Percentiles rank a stretch among this genome's conserved stretches.
Conservation (phyloP, 2,797 vertebrate genomes). For the Rhadinocentrus ornatus region DNA sequence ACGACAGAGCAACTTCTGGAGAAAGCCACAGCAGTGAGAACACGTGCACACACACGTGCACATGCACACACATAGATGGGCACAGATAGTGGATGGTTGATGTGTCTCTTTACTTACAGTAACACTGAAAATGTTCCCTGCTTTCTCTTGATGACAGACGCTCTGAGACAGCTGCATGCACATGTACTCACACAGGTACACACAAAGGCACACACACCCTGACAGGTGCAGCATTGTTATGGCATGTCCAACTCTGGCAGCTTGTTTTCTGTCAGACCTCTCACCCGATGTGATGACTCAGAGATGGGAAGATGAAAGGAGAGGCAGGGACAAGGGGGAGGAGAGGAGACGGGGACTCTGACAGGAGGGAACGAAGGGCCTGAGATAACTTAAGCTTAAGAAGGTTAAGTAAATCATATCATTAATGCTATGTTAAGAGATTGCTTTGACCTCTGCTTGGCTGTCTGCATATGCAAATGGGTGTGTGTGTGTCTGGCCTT, state of each 20-base stretch:
- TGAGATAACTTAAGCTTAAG: slow-evolving; percentile 47
- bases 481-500: slow-evolving; percentile 59
- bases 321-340: slow-evolving; percentile 46
- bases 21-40: slow-evolving; percentile 28
- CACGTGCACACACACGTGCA: not conserved
- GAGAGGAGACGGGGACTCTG: slow-evolving; percentile 24
- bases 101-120: slow-evolving; percentile 63
- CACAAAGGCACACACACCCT: slow-evolving; percentile 38
- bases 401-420: slow-evolving; percentile 75
- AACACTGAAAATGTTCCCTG: slow-evolving; percentile 60
- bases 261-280: slow-evolving; percentile 76
- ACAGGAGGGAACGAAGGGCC: slow-evolving; percentile 39
- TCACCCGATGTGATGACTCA: slow-evolving; percentile 75
- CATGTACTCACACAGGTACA: slow-evolving; percentile 57
- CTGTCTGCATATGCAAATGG: slow-evolving; percentile 67
- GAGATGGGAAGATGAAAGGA: slow-evolving; percentile 66
- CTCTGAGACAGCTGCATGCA: slow-evolving; percentile 64
- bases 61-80: not conserved
- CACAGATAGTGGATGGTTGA: not conserved
- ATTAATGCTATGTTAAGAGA: slow-evolving; percentile 71
- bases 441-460: slow-evolving; percentile 71
- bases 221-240: slow-evolving; percentile 75
- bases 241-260: slow-evolving; percentile 69
- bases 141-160: slow-evolving; percentile 59
- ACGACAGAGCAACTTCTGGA: slow-evolving; percentile 41